Conservation (phyloP, 2,797 vertebrate genomes). For the Arctocebus calabarensis region DNA sequence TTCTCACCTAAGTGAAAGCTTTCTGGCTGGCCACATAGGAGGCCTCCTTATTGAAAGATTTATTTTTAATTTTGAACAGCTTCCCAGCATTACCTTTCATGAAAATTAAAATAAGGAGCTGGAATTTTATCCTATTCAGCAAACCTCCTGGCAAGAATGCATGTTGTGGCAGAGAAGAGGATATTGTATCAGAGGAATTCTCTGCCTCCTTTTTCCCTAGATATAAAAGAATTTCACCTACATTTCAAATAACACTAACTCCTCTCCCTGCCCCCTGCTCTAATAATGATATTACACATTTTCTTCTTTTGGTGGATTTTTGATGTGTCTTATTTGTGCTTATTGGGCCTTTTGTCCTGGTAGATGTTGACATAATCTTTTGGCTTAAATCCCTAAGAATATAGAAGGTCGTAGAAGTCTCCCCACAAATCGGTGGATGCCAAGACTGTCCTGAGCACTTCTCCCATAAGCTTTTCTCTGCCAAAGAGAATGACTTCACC, state of each 20-base stretch:
- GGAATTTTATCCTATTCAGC: conserved; percentile 76
- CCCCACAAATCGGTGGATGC: not conserved
- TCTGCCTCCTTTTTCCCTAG: not conserved
- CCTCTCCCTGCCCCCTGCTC: too few species aligned
- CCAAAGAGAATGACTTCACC: conserved; percentile 63
- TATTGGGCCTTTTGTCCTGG: not conserved
- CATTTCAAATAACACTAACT: conserved; percentile 40
- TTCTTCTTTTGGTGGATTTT: not conserved
- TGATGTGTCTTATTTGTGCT: not conserved
- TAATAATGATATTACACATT: not conserved
- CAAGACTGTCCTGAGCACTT: not conserved
- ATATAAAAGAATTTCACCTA: conserved; percentile 36
- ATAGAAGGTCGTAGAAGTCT: not conserved
- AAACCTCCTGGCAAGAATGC: conserved; percentile 65
- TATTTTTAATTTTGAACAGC: conserved; percentile 87
- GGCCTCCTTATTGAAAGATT: conserved; percentile 84
- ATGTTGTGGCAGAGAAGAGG: not conserved
- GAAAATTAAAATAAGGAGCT: conserved; percentile 58
- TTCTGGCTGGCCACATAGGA: conserved; percentile 76
- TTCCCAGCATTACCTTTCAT: conserved; percentile 77
- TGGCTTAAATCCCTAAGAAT: conserved; percentile 9
- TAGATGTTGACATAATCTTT: conserved; percentile 48
- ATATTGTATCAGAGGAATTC: conserved; percentile 40
- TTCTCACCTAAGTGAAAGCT: conserved; percentile 62
- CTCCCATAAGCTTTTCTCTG: not conserved